Conservation (phyloP, 2,888 invertebrate genomes). For the Tenthredo scrophulariae region DNA sequence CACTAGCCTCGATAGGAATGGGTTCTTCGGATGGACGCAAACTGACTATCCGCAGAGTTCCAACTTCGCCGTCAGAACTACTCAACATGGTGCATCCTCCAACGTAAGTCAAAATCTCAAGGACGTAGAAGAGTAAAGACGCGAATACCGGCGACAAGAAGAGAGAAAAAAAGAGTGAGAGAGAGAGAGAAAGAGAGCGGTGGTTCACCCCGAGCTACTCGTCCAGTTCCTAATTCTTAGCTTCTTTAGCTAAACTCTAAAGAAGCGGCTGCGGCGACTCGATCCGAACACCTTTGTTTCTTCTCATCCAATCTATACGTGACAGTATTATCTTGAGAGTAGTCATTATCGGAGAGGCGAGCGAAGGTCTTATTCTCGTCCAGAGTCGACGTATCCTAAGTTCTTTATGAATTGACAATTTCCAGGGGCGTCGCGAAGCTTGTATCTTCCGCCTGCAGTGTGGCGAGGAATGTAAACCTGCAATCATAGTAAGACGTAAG, state of each 20-base stretch:
- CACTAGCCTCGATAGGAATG: constrained; percentile 92
- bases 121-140: not conserved
- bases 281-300: not conserved
- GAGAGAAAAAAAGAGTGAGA: too few species aligned
- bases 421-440: constrained; percentile 12
- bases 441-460: not conserved
- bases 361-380: constrained; percentile 22
- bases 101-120: constrained; percentile 83
- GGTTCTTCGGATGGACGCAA: constrained; percentile 93
- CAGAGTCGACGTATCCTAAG: constrained; percentile 18
- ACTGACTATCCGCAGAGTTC: constrained; percentile 91
- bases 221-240: not conserved
- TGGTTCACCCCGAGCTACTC: not conserved
- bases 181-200: not conserved
- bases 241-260: not conserved
- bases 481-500: not conserved
- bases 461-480: constrained; percentile 5
- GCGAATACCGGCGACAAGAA: not conserved
- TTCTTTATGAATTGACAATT: constrained; percentile 15
- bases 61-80: constrained; percentile 91
- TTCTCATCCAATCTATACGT: not conserved
- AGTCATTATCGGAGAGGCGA: constrained; percentile 34
- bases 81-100: constrained; percentile 92
- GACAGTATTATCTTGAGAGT: constrained; percentile 21
- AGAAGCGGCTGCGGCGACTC: not conserved